phyloP scores from a whole-genome alignment of 1,140 invertebrate genomes.

The Samia ricini region DNA sequence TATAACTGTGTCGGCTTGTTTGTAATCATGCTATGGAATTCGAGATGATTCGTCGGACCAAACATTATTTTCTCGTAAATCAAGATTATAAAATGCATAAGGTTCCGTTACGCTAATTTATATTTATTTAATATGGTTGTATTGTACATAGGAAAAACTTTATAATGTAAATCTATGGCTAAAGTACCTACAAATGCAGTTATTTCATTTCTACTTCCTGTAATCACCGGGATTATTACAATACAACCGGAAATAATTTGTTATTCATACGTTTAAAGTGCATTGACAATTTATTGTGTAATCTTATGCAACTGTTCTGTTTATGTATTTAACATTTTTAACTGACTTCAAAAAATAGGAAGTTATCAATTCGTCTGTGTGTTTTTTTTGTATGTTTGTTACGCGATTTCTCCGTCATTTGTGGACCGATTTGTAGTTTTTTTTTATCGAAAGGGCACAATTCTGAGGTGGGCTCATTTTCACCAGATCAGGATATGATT shows the following conservation, averaged over 20 bases:
- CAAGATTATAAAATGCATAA: constrained; percentile 20
- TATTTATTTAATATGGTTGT: constrained; percentile 29
- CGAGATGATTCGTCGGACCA: not conserved
- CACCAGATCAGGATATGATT: too few species aligned
- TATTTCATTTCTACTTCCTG: constrained; percentile 44
- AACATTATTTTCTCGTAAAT: constrained; percentile 16
- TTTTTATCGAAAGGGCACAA: too few species aligned
- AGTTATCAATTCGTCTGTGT: too few species aligned
- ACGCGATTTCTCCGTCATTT: too few species aligned
- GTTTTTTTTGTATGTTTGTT: too few species aligned
- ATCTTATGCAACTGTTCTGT: constrained; percentile 6
- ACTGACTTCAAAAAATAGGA: too few species aligned
- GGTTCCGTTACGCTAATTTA: constrained; percentile 33
- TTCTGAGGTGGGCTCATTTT: too few species aligned
- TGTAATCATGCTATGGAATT: constrained; percentile 3
- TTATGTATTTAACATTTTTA: too few species aligned
- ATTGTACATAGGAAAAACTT: constrained; percentile 17
- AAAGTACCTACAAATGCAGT: too few species aligned
- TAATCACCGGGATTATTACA: constrained; percentile 17
- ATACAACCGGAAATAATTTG: constrained; percentile 47
- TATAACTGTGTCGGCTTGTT: not conserved
- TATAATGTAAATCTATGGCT: too few species aligned
- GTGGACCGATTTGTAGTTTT: too few species aligned
- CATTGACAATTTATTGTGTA: constrained; percentile 23
- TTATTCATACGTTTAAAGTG: constrained; percentile 30